Conservation (phyloP, 2,113 vertebrate species). For the Microcebus jonahi region DNA sequence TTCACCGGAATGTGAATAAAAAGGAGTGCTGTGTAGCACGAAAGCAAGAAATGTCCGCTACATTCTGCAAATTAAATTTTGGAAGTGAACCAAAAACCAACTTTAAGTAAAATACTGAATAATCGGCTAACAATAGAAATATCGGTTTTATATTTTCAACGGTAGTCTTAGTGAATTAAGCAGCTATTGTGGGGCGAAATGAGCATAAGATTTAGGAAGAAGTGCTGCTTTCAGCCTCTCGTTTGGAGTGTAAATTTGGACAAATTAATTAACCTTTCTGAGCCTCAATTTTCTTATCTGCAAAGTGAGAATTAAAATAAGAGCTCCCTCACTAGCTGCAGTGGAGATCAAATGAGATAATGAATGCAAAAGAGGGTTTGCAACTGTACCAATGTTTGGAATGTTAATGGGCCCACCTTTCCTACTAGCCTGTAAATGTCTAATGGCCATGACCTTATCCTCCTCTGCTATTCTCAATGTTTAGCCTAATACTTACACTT, state of each 20-base stretch:
- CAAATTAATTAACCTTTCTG: constrained; percentile 26
- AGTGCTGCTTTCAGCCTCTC: background rate
- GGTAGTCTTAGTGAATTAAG: background rate
- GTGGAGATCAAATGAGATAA: background rate
- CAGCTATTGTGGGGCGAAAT: background rate
- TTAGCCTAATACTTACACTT: background rate
- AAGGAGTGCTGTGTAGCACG: background rate
- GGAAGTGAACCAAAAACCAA: background rate
- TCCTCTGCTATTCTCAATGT: background rate
- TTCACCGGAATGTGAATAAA: background rate
- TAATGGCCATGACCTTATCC: background rate
- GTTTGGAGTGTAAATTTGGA: constrained; percentile 8
- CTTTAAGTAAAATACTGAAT: background rate
- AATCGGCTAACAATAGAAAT: background rate
- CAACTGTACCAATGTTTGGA: background rate
- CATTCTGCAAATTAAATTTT: background rate
- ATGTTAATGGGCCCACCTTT: background rate
- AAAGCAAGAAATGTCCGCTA: background rate
- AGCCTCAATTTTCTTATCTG: constrained; percentile 15
- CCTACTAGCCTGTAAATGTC: background rate
- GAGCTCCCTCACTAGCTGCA: background rate
- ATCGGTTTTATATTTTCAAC: background rate
- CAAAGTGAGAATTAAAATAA: constrained; percentile 27
- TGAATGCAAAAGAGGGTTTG: background rate
- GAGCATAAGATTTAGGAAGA: background rate